Evolutionary conservation across 2,888 invertebrate genomes (phyloP).

Genomic region (Leptinotarsa rubiginosa): DNA sequence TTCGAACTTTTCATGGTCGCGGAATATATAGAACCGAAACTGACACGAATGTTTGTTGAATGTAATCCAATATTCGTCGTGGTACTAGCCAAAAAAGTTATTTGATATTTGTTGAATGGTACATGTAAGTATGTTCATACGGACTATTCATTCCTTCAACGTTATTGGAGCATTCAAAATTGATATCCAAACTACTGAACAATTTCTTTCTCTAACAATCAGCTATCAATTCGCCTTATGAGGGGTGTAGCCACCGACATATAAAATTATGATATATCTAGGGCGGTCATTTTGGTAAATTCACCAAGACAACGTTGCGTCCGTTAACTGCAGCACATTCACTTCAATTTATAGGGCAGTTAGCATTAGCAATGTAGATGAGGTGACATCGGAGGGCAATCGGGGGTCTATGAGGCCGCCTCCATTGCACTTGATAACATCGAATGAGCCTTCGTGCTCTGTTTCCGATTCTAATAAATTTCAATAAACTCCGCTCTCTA

Average conservation of each 20-base stretch:
- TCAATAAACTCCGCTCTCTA: conserved; percentile 32
- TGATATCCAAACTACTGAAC: not conserved
- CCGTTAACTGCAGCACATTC: conserved; percentile 54
- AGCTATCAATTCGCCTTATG: not conserved
- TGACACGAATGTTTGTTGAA: too few species aligned
- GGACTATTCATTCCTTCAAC: too few species aligned
- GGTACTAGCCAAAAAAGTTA: too few species aligned
- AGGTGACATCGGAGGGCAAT: conserved; percentile 51
- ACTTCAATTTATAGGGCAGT: conserved; percentile 58
- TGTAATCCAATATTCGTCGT: too few species aligned
- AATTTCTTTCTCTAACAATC: not conserved
- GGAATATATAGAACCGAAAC: too few species aligned
- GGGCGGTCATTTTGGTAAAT: conserved; percentile 51
- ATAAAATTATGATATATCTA: conserved; percentile 49
- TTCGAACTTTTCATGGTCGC: too few species aligned
- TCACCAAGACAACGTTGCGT: conserved; percentile 50
- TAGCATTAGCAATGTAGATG: conserved; percentile 61
- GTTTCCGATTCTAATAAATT: conserved; percentile 41
- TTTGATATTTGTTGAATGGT: too few species aligned
- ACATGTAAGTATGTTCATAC: too few species aligned
- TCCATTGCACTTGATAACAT: conserved; percentile 29
- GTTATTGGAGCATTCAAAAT: too few species aligned
- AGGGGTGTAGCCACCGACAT: conserved; percentile 5
- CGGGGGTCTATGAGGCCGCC: conserved; percentile 26
- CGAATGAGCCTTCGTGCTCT: conserved; percentile 24